These are phyloP conservation scores for Ooceraea biroi DNA, from an alignment of 1,140 invertebrate species.

Conservation along the genomic window DNA sequence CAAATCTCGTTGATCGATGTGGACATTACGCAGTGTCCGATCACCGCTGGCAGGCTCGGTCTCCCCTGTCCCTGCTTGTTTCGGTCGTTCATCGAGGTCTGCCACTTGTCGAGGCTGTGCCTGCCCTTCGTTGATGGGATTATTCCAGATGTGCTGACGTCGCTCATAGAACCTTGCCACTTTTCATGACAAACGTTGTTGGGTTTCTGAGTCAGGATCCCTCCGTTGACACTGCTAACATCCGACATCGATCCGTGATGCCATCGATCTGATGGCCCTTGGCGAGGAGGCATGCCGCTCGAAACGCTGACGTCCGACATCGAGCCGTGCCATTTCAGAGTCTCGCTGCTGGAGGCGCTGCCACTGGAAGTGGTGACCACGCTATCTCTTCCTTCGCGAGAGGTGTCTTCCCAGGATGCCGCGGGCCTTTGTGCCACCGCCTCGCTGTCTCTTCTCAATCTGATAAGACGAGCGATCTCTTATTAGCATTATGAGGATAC, in stretches of 20 bases:
- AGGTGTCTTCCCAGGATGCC: constrained; percentile 85
- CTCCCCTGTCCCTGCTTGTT: constrained; percentile 76
- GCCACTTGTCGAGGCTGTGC: constrained; percentile 78
- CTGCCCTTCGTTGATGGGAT: constrained; percentile 69
- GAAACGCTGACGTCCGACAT: constrained; percentile 92
- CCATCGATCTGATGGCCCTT: constrained; percentile 78
- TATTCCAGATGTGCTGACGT: constrained; percentile 81
- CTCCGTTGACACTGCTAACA: constrained; percentile 80
- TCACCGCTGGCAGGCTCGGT: constrained; percentile 74
- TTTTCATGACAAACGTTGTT: constrained; percentile 79
- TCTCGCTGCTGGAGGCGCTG: constrained; percentile 92
- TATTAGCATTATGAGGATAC: constrained; percentile 19
- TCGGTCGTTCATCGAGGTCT: constrained; percentile 80
- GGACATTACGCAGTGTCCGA: constrained; percentile 70
- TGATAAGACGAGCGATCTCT: constrained; percentile 65
- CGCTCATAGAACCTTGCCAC: constrained; percentile 88
- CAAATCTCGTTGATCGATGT: constrained; percentile 69
- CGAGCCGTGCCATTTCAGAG: constrained; percentile 93
- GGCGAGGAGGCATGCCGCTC: constrained; percentile 84
- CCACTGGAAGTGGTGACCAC: constrained; percentile 90
- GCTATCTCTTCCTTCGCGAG: constrained; percentile 89
- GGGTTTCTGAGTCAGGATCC: constrained; percentile 71
- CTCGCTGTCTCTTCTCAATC: constrained; percentile 88
- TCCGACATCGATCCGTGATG: constrained; percentile 83
- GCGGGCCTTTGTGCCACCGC: constrained; percentile 86